Base-by-base conservation (phyloP, 2,888 invertebrate species). In the Pammene aurita region DNA sequence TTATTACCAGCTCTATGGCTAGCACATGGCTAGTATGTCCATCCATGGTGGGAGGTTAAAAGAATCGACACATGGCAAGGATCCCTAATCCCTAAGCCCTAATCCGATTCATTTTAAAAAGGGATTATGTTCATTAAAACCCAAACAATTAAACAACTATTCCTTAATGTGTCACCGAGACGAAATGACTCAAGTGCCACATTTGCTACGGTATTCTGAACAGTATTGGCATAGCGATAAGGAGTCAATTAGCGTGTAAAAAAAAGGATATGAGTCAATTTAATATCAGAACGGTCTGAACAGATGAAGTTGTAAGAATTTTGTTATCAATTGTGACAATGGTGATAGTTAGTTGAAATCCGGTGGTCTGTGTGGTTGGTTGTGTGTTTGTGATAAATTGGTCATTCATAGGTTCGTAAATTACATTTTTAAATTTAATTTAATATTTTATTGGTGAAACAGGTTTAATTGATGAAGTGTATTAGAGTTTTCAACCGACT, bases 221-320 rank as follows among this genome's bases (percentile, higher is more conserved):
- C n/a, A 4, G 34, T 55, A 55, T 5, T 4, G 0, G 10, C 5
- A 0, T 55, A 16, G 9, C 9, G 35, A 54, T 16, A 6, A 14
- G 38, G 11, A 6, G 7, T n/a, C 1, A 5, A 55, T 38, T 38
- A 2, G 50, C 26, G 50, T 5, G 26, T 26, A 7, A 6, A 6
- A 50, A n/a, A 50, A 26, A 6, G 50, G 5, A 11, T 18, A 50
- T 50, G 13, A 50, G 50, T 50, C 50, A 13, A 11, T 50, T 26
- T 0, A 13, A 50, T 38, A 18, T 11, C n/a, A 5, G 50, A 11
- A 50, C 18, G 13, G 13, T 11, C n/a, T 5, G 50, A 11, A 50
- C 18, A 18, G 13, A 46, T 26, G 58, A 46, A 34, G 34, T 46
- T 7, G 6, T 35, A 34, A 46, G 61, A 35, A 61, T 61, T 48